Conservation (phyloP, 1,140 invertebrate genomes). For the Eubasilissa regina region DNA sequence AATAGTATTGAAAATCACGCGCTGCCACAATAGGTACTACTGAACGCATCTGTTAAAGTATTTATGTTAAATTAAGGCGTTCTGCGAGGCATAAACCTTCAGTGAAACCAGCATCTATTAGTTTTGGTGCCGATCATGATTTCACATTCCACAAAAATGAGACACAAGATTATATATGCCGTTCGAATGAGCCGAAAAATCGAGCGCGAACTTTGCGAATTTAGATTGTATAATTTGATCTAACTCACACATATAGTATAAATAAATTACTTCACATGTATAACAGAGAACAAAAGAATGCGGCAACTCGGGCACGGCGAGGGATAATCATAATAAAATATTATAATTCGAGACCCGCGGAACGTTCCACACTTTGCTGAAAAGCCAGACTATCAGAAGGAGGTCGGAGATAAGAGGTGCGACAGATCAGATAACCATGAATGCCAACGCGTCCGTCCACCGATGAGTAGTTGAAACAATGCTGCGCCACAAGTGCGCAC, state of each 20-base stretch:
- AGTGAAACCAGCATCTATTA: slow-evolving; percentile 24
- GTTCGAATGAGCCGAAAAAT: background rate
- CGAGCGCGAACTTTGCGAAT: background rate
- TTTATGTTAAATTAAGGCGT: slow-evolving; percentile 26
- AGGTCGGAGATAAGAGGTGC: background rate
- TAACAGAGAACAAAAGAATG: background rate
- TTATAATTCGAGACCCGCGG: too few relatives aligned
- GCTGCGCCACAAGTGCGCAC: slow-evolving; percentile 26
- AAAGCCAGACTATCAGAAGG: background rate
- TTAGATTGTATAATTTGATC: too few relatives aligned
- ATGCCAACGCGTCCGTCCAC: slow-evolving; percentile 39
- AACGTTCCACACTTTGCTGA: too few relatives aligned
- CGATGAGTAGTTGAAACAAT: slow-evolving; percentile 28
- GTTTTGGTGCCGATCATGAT: background rate
- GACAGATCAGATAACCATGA: slow-evolving; percentile 33
- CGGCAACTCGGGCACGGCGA: background rate
- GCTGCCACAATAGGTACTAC: background rate
- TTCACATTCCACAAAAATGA: slow-evolving; percentile 27
- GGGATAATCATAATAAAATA: too few relatives aligned
- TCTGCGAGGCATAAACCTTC: slow-evolving; percentile 34
- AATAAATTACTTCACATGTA: background rate
- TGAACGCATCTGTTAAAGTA: slow-evolving; percentile 2
- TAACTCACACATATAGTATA: background rate
- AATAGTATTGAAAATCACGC: background rate
- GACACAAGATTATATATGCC: background rate